phyloP scores from a whole-genome alignment of 2,888 invertebrate species.

The Drymonia ruficornis region DNA sequence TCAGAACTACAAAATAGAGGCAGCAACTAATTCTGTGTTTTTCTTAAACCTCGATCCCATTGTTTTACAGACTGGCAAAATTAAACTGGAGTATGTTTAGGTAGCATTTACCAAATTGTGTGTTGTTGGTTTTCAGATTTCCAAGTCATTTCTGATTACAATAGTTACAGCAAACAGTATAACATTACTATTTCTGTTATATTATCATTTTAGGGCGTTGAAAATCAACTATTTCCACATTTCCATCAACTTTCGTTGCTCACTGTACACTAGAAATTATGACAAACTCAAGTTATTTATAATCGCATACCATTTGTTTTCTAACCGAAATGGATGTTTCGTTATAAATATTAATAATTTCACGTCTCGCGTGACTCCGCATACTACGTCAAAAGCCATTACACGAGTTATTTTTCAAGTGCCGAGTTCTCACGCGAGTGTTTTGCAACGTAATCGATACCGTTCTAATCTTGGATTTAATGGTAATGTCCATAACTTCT shows the following conservation, averaged over 20 bases:
- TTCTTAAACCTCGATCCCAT: conserved; percentile 7
- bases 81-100: too few relatives aligned
- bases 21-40: neutral
- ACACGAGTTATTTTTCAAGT: neutral
- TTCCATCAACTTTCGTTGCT: too few relatives aligned
- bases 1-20: too few relatives aligned
- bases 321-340: neutral
- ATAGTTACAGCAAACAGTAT: too few relatives aligned
- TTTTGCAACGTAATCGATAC: conserved; percentile 1
- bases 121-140: too few relatives aligned
- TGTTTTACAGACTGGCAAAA: neutral
- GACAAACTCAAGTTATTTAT: too few relatives aligned
- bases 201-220: too few relatives aligned
- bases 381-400: conserved; percentile 1
- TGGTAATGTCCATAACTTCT: neutral
- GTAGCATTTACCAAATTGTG: too few relatives aligned
- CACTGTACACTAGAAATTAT: conserved; percentile 7
- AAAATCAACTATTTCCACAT: too few relatives aligned
- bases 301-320: neutral
- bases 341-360: neutral
- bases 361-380: neutral
- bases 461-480: neutral
- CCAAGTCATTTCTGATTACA: too few relatives aligned
- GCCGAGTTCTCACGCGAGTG: neutral
- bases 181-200: too few relatives aligned